These are phyloP conservation scores for Limenitis arthemis DNA, from an alignment of 2,888 invertebrate species.

Conservation along the genomic window DNA sequence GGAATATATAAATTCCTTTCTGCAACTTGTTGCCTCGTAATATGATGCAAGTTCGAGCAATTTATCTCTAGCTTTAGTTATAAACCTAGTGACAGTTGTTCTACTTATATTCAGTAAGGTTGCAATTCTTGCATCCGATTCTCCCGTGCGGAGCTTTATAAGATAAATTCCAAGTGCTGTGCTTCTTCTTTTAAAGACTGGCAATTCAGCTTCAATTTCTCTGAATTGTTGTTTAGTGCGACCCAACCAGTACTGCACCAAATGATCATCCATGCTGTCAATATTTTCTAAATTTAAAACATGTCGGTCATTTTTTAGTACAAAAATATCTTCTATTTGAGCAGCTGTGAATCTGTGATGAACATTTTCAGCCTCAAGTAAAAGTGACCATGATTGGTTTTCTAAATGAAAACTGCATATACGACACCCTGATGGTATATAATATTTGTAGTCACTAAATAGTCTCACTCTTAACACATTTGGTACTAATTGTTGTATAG, in stretches of 20 bases:
- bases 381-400: constrained; percentile 9
- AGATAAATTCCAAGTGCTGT: constrained; percentile 9
- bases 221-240: constrained; percentile 18
- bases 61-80: constrained; percentile 11
- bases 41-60: constrained; percentile 6
- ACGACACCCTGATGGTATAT: constrained; percentile 15
- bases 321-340: constrained; percentile 19
- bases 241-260: constrained; percentile 17
- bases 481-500: constrained; percentile 5
- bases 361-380: constrained; percentile 1
- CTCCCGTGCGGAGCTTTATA: constrained; percentile 10
- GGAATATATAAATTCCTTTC: constrained; percentile 19
- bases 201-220: constrained; percentile 6
- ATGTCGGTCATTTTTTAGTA: constrained; percentile 13
- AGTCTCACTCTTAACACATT: constrained; percentile 6
- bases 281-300: constrained; percentile 15
- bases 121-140: constrained; percentile 14
- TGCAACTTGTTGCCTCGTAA: constrained; percentile 11
- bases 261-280: constrained; percentile 10
- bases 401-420: constrained; percentile 14
- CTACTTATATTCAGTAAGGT: constrained; percentile 9
- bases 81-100: constrained; percentile 8
- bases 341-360: constrained; percentile 10
- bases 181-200: not conserved
- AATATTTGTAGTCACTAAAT: constrained; percentile 12